Conservation (phyloP, 2,888 invertebrate genomes). For the Drosophila suboccidentalis region DNA sequence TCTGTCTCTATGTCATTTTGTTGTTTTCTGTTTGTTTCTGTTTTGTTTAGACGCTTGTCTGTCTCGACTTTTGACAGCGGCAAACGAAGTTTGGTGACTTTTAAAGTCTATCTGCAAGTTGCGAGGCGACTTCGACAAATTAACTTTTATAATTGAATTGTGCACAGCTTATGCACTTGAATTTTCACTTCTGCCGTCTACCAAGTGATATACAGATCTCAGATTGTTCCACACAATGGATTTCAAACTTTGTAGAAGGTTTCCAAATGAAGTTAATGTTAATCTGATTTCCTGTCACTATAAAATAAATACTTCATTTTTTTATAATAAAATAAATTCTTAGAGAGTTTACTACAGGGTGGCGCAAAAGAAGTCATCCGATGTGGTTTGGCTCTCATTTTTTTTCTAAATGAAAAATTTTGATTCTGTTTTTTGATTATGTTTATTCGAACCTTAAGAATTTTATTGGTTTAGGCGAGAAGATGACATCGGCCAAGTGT, state of each 20-base stretch:
- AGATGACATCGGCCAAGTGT: no score
- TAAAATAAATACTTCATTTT: neutral
- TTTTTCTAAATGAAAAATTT: no score
- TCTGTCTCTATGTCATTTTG: neutral
- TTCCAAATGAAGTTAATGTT: neutral
- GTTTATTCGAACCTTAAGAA: no score
- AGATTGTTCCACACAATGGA: constrained; percentile 40
- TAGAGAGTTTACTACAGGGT: neutral
- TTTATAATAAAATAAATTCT: neutral
- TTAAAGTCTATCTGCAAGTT: constrained; percentile 59
- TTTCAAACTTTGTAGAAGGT: constrained; percentile 14
- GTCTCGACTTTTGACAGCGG: constrained; percentile 55
- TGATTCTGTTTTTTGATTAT: no score
- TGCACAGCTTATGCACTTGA: constrained; percentile 61
- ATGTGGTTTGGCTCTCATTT: no score
- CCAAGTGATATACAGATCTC: constrained; percentile 40
- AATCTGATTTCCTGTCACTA: neutral
- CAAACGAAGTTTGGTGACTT: constrained; percentile 52
- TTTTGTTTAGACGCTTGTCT: constrained; percentile 50
- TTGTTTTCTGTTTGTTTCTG: neutral
- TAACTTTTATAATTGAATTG: constrained; percentile 68
- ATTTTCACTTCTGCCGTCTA: constrained; percentile 21
- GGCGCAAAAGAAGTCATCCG: no score
- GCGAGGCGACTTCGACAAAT: constrained; percentile 37
- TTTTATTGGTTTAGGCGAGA: no score